A percentile compares a stretch with the other conserved stretches of the same genome.
Conservation (phyloP, 2,113 vertebrate genomes). For the Bujurquina vittata region DNA sequence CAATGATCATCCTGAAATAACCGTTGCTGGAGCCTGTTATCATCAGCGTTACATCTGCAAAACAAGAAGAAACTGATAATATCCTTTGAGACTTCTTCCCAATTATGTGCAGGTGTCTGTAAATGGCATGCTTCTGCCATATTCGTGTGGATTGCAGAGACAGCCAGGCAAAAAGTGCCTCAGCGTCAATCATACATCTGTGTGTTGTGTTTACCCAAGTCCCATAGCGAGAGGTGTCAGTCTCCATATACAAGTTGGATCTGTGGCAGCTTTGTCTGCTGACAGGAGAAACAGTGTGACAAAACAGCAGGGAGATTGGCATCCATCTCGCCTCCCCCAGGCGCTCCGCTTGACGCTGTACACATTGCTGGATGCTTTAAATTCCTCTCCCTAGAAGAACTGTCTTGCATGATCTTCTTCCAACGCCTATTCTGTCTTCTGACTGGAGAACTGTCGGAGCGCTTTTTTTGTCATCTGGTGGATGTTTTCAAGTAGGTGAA, state of each 20-base stretch:
- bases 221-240: conserved; percentile 52
- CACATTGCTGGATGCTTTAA: conserved; percentile 62
- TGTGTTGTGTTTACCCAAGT: conserved; percentile 54
- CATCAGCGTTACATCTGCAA: neutral
- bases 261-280: conserved; percentile 60
- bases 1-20: neutral
- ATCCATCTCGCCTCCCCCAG: conserved; percentile 56
- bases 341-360: conserved; percentile 62
- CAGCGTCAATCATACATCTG: conserved; percentile 53
- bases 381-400: conserved; percentile 59
- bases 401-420: conserved; percentile 58
- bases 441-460: conserved; percentile 32
- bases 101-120: conserved; percentile 29
- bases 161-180: conserved; percentile 20
- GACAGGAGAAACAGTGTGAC: conserved; percentile 57
- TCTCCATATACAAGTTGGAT: conserved; percentile 40
- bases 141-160: conserved; percentile 18
- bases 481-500: conserved; percentile 33
- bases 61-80: neutral
- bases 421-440: conserved; percentile 41
- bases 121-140: conserved; percentile 25
- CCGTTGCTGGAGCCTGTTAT: neutral
- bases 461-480: conserved; percentile 36
- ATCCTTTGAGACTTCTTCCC: conserved; percentile 1
- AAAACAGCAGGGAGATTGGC: conserved; percentile 66